Base-by-base conservation (phyloP, 1,140 invertebrate species). In the Tribolium castaneum region DNA sequence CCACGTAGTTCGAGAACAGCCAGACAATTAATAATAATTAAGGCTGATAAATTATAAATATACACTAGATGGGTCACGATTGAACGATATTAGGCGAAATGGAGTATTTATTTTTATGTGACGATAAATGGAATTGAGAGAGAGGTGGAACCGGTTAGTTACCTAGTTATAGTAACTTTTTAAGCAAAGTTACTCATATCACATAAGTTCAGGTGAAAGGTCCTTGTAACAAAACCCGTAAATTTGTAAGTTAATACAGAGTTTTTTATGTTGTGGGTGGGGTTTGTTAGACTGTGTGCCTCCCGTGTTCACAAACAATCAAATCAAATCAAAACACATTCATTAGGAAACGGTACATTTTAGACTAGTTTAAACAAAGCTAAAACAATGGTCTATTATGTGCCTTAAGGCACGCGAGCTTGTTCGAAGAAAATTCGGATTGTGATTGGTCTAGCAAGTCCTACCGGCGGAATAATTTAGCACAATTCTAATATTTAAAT, bases 401-500 rank as follows among this genome's bases (percentile, higher is more conserved):
- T 75, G 72, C 72, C 72, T 75, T 75, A 75, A 71, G 22, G 50
- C 70, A 50, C 19, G n/a, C 19, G n/a, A 9, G 56, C 34, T 1
- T 30, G 25, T 52, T 52, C 12, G 25, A 35, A 39, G 16, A 2
- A 19, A 35, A 30, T 30, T 30, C 59, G 30, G 59, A 13, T 72
- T 72, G 35, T 75, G 49, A 75, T 35, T 16, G 14, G 78, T 81
- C 76, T 77, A 71, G 77, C 78, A 80, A 80, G 79, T 80, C 77
- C 79, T 77, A 75, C 71, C 22, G 45, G 70, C 74, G 71, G 72
- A 71, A 59, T 77, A 78, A 59, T 76, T 78, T 77, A 78, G 70
- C 79, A 80, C 79, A 80, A 78, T 81, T 80, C 78, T 82, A 73
- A 80, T 77, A 80, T 82, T 82, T 80, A 83, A 81, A 82, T 80